phyloP scores from a whole-genome alignment of 2,113 vertebrate genomes.

The Dryoscopus gambensis region DNA sequence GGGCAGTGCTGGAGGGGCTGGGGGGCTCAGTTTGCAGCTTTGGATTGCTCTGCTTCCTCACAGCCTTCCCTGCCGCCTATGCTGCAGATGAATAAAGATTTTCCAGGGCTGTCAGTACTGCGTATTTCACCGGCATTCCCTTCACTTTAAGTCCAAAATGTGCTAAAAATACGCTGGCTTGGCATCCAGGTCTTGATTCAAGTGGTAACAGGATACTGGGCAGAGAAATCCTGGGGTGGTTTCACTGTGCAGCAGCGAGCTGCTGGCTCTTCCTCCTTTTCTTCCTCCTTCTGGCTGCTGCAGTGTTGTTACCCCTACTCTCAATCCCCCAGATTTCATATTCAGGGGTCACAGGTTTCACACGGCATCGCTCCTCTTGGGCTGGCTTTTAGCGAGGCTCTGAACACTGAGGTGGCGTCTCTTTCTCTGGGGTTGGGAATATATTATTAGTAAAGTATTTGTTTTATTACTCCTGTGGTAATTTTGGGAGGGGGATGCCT shows the following conservation, averaged over 20 bases:
- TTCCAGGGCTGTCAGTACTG: conserved; percentile 32
- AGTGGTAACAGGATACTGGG: neutral
- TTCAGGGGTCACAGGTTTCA: neutral
- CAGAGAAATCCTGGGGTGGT: neutral
- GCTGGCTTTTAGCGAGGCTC: neutral
- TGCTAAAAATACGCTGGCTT: conserved; percentile 34
- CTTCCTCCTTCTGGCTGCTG: neutral
- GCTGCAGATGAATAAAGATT: neutral
- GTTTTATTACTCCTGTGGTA: neutral
- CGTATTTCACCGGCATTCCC: neutral
- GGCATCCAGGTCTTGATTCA: neutral
- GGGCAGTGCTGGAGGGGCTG: neutral
- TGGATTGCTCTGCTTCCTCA: neutral
- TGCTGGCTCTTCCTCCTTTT: neutral
- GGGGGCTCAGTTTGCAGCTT: neutral
- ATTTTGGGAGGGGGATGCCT: neutral
- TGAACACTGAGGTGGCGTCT: rapidly evolving
- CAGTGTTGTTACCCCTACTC: neutral
- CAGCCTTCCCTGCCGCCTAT: neutral
- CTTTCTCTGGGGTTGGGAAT: neutral
- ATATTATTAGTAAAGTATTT: neutral
- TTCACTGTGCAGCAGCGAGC: neutral
- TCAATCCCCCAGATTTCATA: neutral
- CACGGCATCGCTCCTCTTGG: rapidly evolving
- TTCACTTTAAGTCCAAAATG: conserved; percentile 10